Percentiles rank a stretch among this genome's conserved stretches.
These are phyloP conservation scores for Monopis laevigella DNA, from an alignment of 2,888 invertebrate species.

Conservation along the genomic window DNA sequence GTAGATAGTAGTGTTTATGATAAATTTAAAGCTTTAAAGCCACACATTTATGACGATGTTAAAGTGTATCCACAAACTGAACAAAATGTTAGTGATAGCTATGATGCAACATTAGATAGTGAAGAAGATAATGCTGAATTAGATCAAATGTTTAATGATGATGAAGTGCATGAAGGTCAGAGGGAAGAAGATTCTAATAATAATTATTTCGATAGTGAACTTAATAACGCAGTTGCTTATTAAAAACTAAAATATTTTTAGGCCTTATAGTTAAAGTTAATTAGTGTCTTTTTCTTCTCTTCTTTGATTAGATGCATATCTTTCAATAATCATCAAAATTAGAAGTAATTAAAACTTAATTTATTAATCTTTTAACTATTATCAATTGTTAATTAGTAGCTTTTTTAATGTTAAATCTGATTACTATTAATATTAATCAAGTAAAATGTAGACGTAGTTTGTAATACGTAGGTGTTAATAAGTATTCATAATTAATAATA, in stretches of 20 bases:
- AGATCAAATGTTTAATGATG: slow-evolving; percentile 33
- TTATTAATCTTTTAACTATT: too few relatives aligned
- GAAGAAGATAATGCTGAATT: slow-evolving; percentile 28
- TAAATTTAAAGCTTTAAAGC: slow-evolving; percentile 30
- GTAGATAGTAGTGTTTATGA: slow-evolving; percentile 27
- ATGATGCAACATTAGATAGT: slow-evolving; percentile 25
- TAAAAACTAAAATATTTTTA: slow-evolving; percentile 22
- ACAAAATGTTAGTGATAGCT: slow-evolving; percentile 22
- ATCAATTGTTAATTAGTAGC: too few relatives aligned
- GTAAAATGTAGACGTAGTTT: too few relatives aligned
- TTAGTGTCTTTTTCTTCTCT: too few relatives aligned
- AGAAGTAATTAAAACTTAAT: too few relatives aligned
- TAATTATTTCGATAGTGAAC: slow-evolving; percentile 34
- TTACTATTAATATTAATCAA: too few relatives aligned
- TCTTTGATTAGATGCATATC: too few relatives aligned
- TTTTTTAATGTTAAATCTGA: too few relatives aligned
- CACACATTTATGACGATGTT: slow-evolving; percentile 29
- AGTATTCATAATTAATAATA: too few relatives aligned
- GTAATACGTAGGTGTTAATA: too few relatives aligned
- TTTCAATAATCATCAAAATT: too few relatives aligned
- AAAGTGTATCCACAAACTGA: slow-evolving; percentile 32
- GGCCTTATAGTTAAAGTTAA: too few relatives aligned
- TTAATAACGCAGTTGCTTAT: slow-evolving; percentile 38
- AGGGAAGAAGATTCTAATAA: slow-evolving; percentile 42
- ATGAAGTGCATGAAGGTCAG: slow-evolving; percentile 27